phyloP scores from a whole-genome alignment of 2,113 vertebrate genomes.

The Brachirus orientalis region DNA sequence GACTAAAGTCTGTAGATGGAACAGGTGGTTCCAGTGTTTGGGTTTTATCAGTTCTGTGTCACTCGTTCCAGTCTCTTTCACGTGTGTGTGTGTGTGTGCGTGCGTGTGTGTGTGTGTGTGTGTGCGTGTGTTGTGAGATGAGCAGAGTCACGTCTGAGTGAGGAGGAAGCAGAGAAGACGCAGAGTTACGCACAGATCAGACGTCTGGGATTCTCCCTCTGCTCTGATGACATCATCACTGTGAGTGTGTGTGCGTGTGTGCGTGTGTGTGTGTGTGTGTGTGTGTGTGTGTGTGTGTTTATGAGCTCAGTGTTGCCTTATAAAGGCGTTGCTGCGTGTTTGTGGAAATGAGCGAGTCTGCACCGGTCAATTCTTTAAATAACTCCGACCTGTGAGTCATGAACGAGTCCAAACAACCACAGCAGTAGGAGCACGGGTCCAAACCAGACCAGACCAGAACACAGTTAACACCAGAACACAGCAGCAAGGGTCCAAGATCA shows the following conservation, averaged over 20 bases:
- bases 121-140: too few species aligned
- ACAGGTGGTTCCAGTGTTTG: too few species aligned
- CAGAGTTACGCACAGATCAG: constrained; percentile 31
- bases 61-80: too few species aligned
- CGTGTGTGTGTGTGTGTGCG: too few species aligned
- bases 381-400: constrained; percentile 55
- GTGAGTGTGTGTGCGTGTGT: constrained; percentile 11
- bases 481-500: not conserved
- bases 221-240: constrained; percentile 47
- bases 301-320: constrained; percentile 60
- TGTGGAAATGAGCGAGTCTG: constrained; percentile 32
- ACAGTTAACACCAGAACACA: not conserved
- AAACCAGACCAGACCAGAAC: not conserved
- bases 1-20: too few species aligned
- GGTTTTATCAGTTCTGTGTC: too few species aligned
- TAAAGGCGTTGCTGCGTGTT: constrained; percentile 49
- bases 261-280: constrained; percentile 2
- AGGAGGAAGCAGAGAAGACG: constrained; percentile 50
- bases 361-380: constrained; percentile 54
- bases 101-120: too few species aligned
- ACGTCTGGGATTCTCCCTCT: constrained; percentile 66
- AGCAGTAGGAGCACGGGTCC: not conserved
- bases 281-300: constrained; percentile 25
- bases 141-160: constrained; percentile 37
- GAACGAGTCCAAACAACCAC: constrained; percentile 10